Evolutionary conservation across 2,888 invertebrate species (phyloP).

Genomic region (Marronus borbonicus): DNA sequence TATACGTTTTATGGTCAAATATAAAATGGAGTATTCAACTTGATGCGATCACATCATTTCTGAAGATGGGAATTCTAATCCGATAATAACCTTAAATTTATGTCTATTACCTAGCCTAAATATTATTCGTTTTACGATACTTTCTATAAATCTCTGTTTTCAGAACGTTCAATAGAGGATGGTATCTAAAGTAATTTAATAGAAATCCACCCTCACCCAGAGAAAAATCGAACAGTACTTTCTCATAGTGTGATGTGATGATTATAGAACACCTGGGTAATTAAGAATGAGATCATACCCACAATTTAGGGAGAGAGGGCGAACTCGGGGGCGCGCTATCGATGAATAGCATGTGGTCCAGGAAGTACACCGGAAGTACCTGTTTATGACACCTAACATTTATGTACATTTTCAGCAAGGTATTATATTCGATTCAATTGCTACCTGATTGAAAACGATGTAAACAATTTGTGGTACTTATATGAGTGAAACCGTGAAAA

Average conservation of each 20-base stretch:
- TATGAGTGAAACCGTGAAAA: too few relatives aligned
- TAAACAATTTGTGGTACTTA: too few relatives aligned
- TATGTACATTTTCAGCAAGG: neutral
- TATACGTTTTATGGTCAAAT: too few relatives aligned
- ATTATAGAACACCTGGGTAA: conserved; percentile 32
- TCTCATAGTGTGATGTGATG: conserved; percentile 25
- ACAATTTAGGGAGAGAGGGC: conserved; percentile 35
- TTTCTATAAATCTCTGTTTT: too few relatives aligned
- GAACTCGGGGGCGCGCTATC: conserved; percentile 9
- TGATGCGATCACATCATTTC: too few relatives aligned
- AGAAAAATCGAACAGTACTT: conserved; percentile 14
- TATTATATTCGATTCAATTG: neutral
- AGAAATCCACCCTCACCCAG: neutral
- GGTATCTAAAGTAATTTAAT: too few relatives aligned
- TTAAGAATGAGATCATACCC: conserved; percentile 40
- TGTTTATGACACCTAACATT: conserved; percentile 13
- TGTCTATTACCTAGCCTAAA: too few relatives aligned
- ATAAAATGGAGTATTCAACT: too few relatives aligned
- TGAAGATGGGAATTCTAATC: too few relatives aligned
- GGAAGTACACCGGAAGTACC: conserved; percentile 34
- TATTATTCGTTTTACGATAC: too few relatives aligned
- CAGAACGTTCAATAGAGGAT: too few relatives aligned
- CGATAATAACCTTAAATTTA: too few relatives aligned
- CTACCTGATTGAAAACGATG: neutral
- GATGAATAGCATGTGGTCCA: conserved; percentile 25